Evolutionary conservation across 92 coral and sea anemone species (phyloP).

Genomic region (Ricordea florida): DNA sequence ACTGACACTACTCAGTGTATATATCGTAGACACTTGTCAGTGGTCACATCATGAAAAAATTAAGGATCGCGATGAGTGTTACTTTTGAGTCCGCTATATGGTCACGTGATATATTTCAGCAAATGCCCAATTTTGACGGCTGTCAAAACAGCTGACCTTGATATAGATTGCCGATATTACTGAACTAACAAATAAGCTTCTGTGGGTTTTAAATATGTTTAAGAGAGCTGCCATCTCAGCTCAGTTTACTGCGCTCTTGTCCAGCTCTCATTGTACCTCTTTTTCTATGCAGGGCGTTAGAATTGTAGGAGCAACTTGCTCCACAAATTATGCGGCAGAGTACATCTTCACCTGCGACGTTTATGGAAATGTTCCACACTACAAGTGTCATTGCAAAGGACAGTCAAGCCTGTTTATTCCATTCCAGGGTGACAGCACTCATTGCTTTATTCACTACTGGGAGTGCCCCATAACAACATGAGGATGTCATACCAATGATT

Average conservation of each 20-base stretch:
- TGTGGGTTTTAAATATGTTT: neutral
- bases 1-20: too few relatives aligned
- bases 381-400: slow-evolving; percentile 28
- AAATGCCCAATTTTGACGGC: too few relatives aligned
- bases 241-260: neutral
- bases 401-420: neutral
- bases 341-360: neutral
- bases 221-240: neutral
- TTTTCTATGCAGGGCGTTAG: neutral
- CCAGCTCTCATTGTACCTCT: neutral
- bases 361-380: neutral
- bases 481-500: neutral
- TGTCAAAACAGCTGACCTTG: too few relatives aligned
- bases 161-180: neutral
- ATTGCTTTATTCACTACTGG: slow-evolving; percentile 3
- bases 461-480: neutral
- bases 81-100: too few relatives aligned
- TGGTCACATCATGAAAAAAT: too few relatives aligned
- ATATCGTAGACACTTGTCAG: too few relatives aligned
- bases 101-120: too few relatives aligned
- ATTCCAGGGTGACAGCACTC: too few relatives aligned
- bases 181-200: neutral
- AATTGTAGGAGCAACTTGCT: slow-evolving; percentile 21
- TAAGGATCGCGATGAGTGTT: too few relatives aligned
- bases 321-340: slow-evolving; percentile 31